These are phyloP conservation scores for Pantala flavescens DNA, from an alignment of 1,140 invertebrate species.

Conservation along the genomic window DNA sequence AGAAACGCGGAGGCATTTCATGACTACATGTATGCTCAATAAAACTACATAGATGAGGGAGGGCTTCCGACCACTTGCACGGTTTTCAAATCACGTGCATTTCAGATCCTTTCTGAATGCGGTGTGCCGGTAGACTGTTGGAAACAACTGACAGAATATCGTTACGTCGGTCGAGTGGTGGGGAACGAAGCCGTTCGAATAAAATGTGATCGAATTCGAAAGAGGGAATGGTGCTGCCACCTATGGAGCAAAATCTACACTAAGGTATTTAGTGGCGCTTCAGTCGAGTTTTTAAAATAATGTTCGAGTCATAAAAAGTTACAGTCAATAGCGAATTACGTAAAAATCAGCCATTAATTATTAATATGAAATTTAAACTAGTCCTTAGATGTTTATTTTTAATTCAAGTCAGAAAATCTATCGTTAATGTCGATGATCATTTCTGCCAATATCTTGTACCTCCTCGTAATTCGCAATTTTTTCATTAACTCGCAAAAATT, in stretches of 20 bases:
- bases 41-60: background rate
- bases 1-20: slow-evolving; percentile 4
- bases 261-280: no score
- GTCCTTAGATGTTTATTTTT: no score
- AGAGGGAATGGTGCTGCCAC: background rate
- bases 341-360: no score
- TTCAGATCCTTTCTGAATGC: background rate
- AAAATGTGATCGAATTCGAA: background rate
- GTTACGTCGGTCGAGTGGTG: background rate
- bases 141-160: slow-evolving; percentile 2
- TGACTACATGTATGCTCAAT: background rate
- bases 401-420: no score
- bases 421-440: no score
- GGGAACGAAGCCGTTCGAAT: background rate
- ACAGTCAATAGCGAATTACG: no score
- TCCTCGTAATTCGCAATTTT: no score
- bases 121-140: background rate
- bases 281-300: no score
- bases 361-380: no score
- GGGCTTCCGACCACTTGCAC: background rate
- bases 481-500: no score
- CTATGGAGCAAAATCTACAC: background rate
- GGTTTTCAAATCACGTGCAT: slow-evolving; percentile 1
- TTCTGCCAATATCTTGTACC: no score
- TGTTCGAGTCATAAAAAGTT: no score